Base-by-base conservation (phyloP, 2,888 invertebrate species). In the Zaprionus bogoriensis region DNA sequence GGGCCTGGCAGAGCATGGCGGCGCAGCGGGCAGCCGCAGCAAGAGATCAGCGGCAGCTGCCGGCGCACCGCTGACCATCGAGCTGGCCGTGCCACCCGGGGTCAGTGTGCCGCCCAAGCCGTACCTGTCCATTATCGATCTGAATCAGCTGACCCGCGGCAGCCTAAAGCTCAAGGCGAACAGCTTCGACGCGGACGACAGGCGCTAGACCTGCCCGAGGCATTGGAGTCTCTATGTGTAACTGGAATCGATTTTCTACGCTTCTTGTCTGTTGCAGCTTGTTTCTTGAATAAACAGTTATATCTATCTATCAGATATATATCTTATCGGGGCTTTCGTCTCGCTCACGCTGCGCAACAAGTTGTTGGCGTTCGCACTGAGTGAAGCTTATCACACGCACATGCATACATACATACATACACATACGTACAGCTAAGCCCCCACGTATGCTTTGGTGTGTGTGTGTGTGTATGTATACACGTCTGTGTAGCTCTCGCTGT, bases 71-170 rank as follows among this genome's bases (percentile, higher is more conserved):
- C 42, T 72, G 2, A 53, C 69, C 2, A 75, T 72, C 17, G 88
- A 89, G 22, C 30, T 79, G 10, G 87, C 88, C 1, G 25, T 91
- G 30, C 60, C 79, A 22, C 9, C 64, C 3, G 57, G 59, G 7
- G 75, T 81, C 17, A 91, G 91, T 54, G 90, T 92, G 32, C 90
- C 92, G 20, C 92, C 92, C 4, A 92, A 93, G 84, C 94, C 94
- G n/a, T 93, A 93, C 83, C 92, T 95, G 65, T 93, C 94, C 22
- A 94, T 95, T 77, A 94, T 95, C 69, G 95, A 95, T 91, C 93
- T 95, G 87, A 95, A 95, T 92, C 92, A 93, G 89, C 92, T 95
- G 86, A 94, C 94, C 4, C 91, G 93, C 50, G 93, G 93, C 28
- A 93, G 93, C 55, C 90, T 94, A 45, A 93, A 93, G 30, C 54